phyloP scores from a whole-genome alignment of 2,113 vertebrate species.

The Merops nubicus region DNA sequence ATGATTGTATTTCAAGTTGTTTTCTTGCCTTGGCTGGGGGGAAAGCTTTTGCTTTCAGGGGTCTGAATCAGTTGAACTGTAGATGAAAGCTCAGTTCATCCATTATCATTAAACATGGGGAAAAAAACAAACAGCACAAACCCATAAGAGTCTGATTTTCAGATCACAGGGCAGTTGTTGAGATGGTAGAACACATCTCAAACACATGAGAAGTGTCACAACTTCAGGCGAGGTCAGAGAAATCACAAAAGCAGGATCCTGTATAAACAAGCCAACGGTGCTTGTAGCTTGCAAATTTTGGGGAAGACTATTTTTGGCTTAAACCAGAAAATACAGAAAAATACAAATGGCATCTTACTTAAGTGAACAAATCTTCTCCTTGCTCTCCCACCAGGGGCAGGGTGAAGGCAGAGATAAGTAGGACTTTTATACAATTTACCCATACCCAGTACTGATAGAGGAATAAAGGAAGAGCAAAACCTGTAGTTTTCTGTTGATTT shows the following conservation, averaged over 20 bases:
- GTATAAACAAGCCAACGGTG: neutral
- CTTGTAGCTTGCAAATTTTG: neutral
- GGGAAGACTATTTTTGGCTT: neutral
- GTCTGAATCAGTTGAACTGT: neutral
- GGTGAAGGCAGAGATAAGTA: neutral
- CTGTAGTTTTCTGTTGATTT: neutral
- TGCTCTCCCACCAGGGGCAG: rapidly evolving
- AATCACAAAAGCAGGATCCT: neutral
- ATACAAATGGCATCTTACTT: neutral
- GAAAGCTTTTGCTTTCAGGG: neutral
- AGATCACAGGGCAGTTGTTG: neutral
- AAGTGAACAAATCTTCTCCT: neutral
- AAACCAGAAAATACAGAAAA: neutral
- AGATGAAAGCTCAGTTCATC: neutral
- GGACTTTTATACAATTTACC: neutral
- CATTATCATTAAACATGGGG: neutral
- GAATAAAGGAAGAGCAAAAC: neutral
- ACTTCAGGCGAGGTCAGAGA: neutral
- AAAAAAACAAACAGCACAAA: neutral
- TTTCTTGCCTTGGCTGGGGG: neutral
- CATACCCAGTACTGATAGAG: neutral
- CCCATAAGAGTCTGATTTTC: neutral
- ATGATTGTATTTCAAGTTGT: neutral
- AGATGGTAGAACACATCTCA: neutral
- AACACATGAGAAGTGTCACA: neutral